Evolutionary conservation across 2,113 vertebrate genomes (phyloP).

Genomic region (Epinephelus moara): DNA sequence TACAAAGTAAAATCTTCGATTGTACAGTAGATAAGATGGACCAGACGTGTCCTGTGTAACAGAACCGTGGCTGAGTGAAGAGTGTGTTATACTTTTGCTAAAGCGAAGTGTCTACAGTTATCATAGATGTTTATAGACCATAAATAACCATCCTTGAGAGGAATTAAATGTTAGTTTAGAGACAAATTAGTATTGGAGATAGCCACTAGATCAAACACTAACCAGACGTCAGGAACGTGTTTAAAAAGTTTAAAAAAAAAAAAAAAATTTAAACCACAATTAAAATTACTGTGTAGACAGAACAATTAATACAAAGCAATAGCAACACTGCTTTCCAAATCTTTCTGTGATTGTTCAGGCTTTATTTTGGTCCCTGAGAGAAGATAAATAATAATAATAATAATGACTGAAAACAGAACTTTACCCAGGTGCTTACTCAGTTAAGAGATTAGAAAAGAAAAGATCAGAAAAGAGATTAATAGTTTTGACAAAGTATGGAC

Average conservation of each 20-base stretch:
- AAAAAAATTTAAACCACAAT: too few relatives aligned
- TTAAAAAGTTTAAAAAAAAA: too few relatives aligned
- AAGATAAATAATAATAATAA: neutral
- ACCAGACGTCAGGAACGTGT: neutral
- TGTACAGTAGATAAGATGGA: neutral
- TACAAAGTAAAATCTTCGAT: neutral
- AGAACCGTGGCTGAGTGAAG: neutral
- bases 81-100: neutral
- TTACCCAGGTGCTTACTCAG: too few relatives aligned
- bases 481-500: neutral
- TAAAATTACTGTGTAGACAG: neutral
- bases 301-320: neutral
- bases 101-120: neutral
- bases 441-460: neutral
- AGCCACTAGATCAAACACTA: neutral
- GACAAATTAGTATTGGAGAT: neutral
- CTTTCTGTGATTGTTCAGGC: neutral
- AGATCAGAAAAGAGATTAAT: neutral
- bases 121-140: neutral
- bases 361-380: neutral
- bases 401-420: neutral
- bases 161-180: neutral
- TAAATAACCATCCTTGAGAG: neutral
- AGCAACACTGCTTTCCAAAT: neutral
- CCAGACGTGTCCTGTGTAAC: neutral